Evolutionary conservation across 2,888 invertebrate genomes (phyloP), one percentile per base, ranked within the genome.

Genomic region (Miltochrista miniata): DNA sequence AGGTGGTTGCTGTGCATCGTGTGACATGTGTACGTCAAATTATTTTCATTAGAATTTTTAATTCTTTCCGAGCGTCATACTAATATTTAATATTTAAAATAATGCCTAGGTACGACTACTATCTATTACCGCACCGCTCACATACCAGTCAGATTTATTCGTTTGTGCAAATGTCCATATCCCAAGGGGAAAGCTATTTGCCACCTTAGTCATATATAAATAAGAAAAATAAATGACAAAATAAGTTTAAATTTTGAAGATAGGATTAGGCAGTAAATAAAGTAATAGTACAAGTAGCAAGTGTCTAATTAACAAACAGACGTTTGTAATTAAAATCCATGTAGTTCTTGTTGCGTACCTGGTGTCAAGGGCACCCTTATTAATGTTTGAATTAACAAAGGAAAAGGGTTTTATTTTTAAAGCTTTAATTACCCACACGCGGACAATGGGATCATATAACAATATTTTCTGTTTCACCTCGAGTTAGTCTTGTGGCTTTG

Each of bases 311-410:
- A 2, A 24, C 18, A 2, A 24, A 38, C 34, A 51, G 30, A 56
- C 49, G 51, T 43, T 51, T 54, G 54, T 63, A 59, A 66, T 67
- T 54, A 45, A 7, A 29, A 24, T 14, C 35, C 41, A 38, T 34
- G 24, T 18, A 34, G 18, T 33, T 29, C 35, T 31, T 30, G 11
- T 53, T 55, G 54, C 63, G 67, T 50, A 55, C 48, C 40, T 51
- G 45, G 38, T 40, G 39, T 37, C 48, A 57, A 64, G 52, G 51
- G 49, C 55, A 18, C 56, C 47, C 44, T 56, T 54, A 48, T 42
- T 53, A 68, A 64, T 50, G 57, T 33, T 39, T 7, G 44, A 61
- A 64, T 61, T 64, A 68, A 68, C 68, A 64, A 58, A 51, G 46
- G n/a, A 37, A 37, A 33, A 7, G 15, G 36, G 57, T 61, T 15